A percentile compares a stretch with the other conserved stretches of the same genome.
phyloP scores from a whole-genome alignment of 2,888 invertebrate species.

The Cyclophora albipunctata region DNA sequence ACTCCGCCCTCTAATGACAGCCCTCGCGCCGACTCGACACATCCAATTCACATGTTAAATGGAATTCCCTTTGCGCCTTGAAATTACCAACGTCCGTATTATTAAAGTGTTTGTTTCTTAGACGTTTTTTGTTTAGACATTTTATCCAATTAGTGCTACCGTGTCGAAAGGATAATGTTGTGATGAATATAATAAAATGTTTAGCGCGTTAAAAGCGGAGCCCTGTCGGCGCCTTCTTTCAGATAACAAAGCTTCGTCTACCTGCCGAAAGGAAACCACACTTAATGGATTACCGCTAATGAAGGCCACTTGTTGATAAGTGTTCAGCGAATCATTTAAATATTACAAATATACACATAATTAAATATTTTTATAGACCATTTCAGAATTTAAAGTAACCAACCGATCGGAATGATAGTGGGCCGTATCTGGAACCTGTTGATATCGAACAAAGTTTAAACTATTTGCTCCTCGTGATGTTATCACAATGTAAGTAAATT shows the following conservation, averaged over 20 bases:
- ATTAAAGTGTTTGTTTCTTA: conserved; percentile 73
- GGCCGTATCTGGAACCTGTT: conserved; percentile 1
- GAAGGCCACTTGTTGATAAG: too few species aligned
- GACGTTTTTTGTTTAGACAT: conserved; percentile 62
- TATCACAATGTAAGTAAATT: conserved; percentile 1
- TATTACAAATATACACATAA: too few species aligned
- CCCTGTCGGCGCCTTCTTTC: conserved; percentile 46
- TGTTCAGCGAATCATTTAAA: too few species aligned
- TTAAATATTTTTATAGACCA: too few species aligned
- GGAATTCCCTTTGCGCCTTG: conserved; percentile 67
- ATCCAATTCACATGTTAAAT: conserved; percentile 75
- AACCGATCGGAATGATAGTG: too few species aligned
- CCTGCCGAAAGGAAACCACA: conserved; percentile 6
- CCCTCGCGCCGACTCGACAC: conserved; percentile 56
- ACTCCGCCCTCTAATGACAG: conserved; percentile 53
- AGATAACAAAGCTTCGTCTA: conserved; percentile 22
- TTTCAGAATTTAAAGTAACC: too few species aligned
- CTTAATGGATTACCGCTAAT: neutral
- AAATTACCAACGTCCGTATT: conserved; percentile 62
- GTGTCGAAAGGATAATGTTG: conserved; percentile 74
- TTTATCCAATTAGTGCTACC: conserved; percentile 75
- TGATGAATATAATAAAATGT: conserved; percentile 60
- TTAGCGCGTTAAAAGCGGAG: conserved; percentile 65
- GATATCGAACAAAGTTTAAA: conserved; percentile 4
- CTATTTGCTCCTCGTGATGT: conserved; percentile 2